Evolutionary conservation across 2,797 vertebrate species (phyloP).

Genomic region (Decapterus maruadsi): DNA sequence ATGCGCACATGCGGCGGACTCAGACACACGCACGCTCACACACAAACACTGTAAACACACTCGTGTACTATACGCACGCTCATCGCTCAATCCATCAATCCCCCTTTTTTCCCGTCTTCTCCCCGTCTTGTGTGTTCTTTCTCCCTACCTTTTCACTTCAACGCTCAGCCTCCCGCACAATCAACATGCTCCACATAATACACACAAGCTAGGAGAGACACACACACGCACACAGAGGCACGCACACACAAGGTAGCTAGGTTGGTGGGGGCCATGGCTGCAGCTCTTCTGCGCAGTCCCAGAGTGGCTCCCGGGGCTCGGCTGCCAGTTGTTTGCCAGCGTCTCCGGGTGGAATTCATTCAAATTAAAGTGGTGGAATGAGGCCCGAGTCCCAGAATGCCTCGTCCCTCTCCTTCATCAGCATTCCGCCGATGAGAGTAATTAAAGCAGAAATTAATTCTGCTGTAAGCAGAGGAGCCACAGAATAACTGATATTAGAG

Average conservation of each 20-base stretch:
- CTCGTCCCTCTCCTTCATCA: constrained; percentile 99
- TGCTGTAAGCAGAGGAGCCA: constrained; percentile 99
- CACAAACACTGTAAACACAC: constrained; percentile 41
- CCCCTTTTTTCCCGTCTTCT: constrained; percentile 13
- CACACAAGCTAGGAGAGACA: constrained; percentile 50
- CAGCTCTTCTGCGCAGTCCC: constrained; percentile 88
- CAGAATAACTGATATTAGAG: constrained; percentile 99
- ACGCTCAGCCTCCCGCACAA: constrained; percentile 48
- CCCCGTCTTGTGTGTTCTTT: constrained; percentile 65
- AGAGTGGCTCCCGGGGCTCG: constrained; percentile 94
- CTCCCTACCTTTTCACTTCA: constrained; percentile 52
- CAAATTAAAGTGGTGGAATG: constrained; percentile 99
- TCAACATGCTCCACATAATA: constrained; percentile 46
- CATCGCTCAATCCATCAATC: constrained; percentile 63
- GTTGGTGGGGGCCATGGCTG: constrained; percentile 84
- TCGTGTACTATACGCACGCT: constrained; percentile 34
- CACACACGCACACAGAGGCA: constrained; percentile 30
- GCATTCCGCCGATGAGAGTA: constrained; percentile 99
- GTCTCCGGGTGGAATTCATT: constrained; percentile 99
- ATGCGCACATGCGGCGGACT: constrained; percentile 4
- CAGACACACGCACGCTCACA: not conserved
- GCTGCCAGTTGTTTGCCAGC: constrained; percentile 99
- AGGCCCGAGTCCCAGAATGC: constrained; percentile 99
- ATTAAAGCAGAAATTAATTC: constrained; percentile 99
- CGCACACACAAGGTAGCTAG: constrained; percentile 73